Evolutionary conservation across 2,113 vertebrate genomes (phyloP).

Genomic region (Sporophila hypoxantha): DNA sequence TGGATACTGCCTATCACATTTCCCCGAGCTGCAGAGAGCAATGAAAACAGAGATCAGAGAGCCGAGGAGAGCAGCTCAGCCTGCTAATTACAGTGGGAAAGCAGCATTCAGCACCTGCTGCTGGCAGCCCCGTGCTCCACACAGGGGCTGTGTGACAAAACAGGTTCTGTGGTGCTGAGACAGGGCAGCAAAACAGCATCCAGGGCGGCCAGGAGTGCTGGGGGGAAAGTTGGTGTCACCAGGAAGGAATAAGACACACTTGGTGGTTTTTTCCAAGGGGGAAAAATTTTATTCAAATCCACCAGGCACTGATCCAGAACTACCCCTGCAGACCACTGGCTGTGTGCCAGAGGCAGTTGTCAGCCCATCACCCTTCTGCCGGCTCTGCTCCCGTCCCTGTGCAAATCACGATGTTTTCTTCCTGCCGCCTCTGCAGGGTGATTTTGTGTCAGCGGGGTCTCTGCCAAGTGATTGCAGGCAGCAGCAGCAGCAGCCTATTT

Average conservation of each 20-base stretch:
- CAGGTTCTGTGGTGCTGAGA: neutral
- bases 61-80: neutral
- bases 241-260: neutral
- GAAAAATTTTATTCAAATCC: neutral
- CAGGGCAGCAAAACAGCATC: neutral
- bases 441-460: conserved; percentile 46
- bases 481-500: conserved; percentile 33
- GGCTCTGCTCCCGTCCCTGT: neutral
- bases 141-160: neutral
- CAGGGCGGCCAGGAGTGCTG: neutral
- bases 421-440: neutral
- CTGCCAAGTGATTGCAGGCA: conserved; percentile 46
- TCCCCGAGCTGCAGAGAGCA: conserved; percentile 18
- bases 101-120: conserved; percentile 20
- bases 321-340: neutral
- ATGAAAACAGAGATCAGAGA: conserved; percentile 38
- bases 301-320: neutral
- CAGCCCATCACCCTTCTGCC: neutral
- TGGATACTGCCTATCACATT: conserved; percentile 34
- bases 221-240: neutral
- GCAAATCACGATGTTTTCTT: neutral
- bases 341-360: neutral
- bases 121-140: neutral
- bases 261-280: too few relatives aligned
- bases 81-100: conserved; percentile 15